Evolutionary conservation across 2,888 invertebrate species (phyloP), one percentile per base, ranked within the genome.

Genomic region (Agriopis aurantiaria): DNA sequence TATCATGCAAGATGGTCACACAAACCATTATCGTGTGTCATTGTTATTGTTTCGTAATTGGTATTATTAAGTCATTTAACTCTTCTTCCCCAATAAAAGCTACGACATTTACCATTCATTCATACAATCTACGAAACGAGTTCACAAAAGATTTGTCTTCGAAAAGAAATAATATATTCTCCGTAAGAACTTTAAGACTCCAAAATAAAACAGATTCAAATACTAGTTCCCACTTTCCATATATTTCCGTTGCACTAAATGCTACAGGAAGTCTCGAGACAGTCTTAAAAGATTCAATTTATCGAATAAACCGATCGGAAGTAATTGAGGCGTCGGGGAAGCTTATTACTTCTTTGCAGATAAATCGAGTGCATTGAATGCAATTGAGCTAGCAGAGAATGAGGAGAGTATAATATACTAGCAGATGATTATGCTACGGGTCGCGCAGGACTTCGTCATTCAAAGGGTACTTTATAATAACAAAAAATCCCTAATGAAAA

Each of bases 271-370:
- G 40, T 46, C 49, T 46, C 51, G 59, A 60, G 49, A 52, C 61
- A 58, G 63, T 45, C 60, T 65, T 66, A 65, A 68, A 69, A 64
- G 66, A 72, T 76, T 68, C 71, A 69, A 75, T 76, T 72, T 72
- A 73, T 71, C 65, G 69, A 72, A 61, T 64, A 65, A 66, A 66
- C 69, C 68, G 75, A 62, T 69, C 69, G 69, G 72, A 71, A 68
- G 68, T 43, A 57, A 68, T 60, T 64, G 60, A 67, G 23, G 63
- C 66, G 66, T 66, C 65, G 51, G 56, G 40, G 41, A 48, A 53
- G 64, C 67, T 65, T 67, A 57, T 67, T 71, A 64, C 67, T 64
- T 40, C 64, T 63, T 70, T 66, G 53, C 48, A 48, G 53, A 46
- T 62, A 53, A 52, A 57, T 63, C 53, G 62, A 53, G 17, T 63